A percentile compares a stretch with the other conserved stretches of the same genome.
These are phyloP conservation scores for Lepidochitona cinerea DNA, from an alignment of 2,888 invertebrate species.

Conservation along the genomic window DNA sequence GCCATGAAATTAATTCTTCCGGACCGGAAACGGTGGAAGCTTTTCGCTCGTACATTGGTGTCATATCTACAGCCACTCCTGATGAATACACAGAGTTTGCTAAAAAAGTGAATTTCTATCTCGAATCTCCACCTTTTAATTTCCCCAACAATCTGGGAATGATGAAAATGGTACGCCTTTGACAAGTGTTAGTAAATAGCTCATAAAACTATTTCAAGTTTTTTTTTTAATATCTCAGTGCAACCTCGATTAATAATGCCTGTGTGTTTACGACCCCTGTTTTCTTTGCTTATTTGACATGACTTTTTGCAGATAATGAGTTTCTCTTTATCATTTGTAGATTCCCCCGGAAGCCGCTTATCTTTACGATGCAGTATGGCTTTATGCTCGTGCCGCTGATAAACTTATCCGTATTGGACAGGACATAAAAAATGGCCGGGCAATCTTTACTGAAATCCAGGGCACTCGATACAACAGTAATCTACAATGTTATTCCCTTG, in stretches of 20 bases:
- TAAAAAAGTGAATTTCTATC: slow-evolving; percentile 83
- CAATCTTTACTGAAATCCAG: slow-evolving; percentile 68
- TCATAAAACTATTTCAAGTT: no score
- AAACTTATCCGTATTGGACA: slow-evolving; percentile 62
- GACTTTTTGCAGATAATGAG: no score
- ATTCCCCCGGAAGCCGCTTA: slow-evolving; percentile 70
- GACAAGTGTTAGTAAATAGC: background rate
- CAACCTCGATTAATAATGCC: no score
- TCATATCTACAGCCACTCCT: slow-evolving; percentile 77
- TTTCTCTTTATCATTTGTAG: no score
- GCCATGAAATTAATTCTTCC: background rate
- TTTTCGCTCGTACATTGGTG: slow-evolving; percentile 84
- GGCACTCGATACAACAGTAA: slow-evolving; percentile 71
- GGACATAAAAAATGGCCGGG: slow-evolving; percentile 67
- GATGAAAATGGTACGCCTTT: slow-evolving; percentile 39
- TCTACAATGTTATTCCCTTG: background rate
- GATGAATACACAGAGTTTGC: slow-evolving; percentile 82
- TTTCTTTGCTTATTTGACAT: no score
- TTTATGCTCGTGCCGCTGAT: slow-evolving; percentile 71
- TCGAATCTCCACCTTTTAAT: slow-evolving; percentile 89
- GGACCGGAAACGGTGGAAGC: slow-evolving; percentile 72
- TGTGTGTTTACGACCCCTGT: no score
- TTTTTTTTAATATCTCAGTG: no score
- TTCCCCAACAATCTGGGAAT: slow-evolving; percentile 77
- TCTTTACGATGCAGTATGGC: slow-evolving; percentile 71